A percentile compares a stretch with the other conserved stretches of the same genome.
Evolutionary conservation across 2,113 vertebrate species (phyloP).

Genomic region (Microtus ochrogaster): DNA sequence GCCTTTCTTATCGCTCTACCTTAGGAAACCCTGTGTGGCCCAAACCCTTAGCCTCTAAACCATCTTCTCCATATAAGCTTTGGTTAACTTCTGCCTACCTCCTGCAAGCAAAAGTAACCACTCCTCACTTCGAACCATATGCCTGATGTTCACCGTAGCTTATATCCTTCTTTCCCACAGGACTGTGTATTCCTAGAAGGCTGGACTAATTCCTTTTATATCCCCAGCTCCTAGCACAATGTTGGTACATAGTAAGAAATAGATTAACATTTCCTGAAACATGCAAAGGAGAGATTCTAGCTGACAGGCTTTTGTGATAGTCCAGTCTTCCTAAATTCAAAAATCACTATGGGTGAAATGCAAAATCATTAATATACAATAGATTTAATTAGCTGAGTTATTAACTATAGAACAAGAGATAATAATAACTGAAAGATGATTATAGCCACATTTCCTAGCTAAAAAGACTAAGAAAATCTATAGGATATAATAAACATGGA

Average conservation of each 20-base stretch:
- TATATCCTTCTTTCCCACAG: neutral
- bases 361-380: neutral
- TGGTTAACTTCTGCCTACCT: neutral
- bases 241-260: neutral
- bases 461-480: neutral
- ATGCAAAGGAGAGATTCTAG: neutral
- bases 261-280: neutral
- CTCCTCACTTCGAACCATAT: neutral
- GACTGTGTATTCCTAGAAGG: neutral
- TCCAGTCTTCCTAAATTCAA: conserved; percentile 11
- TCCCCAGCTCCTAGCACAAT: neutral
- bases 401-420: neutral
- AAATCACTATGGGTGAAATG: neutral
- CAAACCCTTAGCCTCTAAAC: neutral
- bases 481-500: neutral
- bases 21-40: neutral
- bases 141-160: too few relatives aligned
- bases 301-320: neutral
- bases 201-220: neutral
- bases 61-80: neutral
- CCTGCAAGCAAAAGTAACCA: neutral
- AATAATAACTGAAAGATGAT: neutral
- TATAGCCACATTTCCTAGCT: neutral
- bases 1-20: neutral
- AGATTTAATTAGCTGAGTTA: neutral